phyloP scores from a whole-genome alignment of 2,797 vertebrate species.

The Hyperoplus lanceolatus region DNA sequence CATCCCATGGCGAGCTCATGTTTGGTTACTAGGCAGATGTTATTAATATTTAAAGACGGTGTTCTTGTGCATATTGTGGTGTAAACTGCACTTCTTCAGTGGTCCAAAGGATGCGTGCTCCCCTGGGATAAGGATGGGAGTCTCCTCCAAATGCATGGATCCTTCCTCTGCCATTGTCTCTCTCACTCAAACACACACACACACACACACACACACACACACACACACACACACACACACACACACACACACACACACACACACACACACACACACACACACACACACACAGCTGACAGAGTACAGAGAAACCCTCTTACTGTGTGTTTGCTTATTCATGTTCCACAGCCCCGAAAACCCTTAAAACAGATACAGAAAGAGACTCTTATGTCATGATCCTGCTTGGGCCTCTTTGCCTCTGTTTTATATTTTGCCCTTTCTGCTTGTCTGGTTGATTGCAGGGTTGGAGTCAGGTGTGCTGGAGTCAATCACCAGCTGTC shows the following conservation, averaged over 20 bases:
- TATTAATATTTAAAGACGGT: slow-evolving; percentile 83
- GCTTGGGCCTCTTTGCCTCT: no score
- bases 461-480: no score
- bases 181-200: no score
- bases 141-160: slow-evolving; percentile 52
- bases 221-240: no score
- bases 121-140: slow-evolving; percentile 48
- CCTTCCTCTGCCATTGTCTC: slow-evolving; percentile 38
- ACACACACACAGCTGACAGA: slow-evolving; percentile 62
- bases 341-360: slow-evolving; percentile 32
- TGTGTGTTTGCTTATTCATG: slow-evolving; percentile 76
- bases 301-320: slow-evolving; percentile 79
- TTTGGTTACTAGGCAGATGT: slow-evolving; percentile 82
- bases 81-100: slow-evolving; percentile 68
- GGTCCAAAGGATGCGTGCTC: slow-evolving; percentile 59
- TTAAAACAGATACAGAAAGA: slow-evolving; percentile 21
- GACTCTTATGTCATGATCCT: background rate
- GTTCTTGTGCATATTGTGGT: slow-evolving; percentile 66
- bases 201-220: no score
- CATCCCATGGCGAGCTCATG: slow-evolving; percentile 39
- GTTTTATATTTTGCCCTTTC: no score
- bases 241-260: no score
- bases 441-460: no score
- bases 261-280: no score
- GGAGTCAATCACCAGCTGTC: no score